Evolutionary conservation across 2,888 invertebrate species (phyloP), one percentile per base, ranked within the genome.

Genomic region (Drosophila mulleri): DNA sequence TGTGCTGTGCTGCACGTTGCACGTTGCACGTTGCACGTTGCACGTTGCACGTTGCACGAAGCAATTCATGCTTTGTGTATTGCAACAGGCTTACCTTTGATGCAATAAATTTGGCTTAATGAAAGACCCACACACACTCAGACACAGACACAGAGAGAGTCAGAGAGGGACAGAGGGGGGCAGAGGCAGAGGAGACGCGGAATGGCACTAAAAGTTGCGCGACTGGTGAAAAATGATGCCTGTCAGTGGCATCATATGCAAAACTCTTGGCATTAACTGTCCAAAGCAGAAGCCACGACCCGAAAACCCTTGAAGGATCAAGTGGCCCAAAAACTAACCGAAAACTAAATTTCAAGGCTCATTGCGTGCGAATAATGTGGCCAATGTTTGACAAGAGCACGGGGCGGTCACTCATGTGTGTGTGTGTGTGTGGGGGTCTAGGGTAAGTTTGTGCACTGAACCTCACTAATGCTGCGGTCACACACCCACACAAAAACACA

Each of bases 331-430:
- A 86, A 86, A 83, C 88, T 89, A 88, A 78, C 82, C 88, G 72
- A 86, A 89, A 85, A 86, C 88, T 89, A 88, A 86, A 86, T 86
- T 86, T 86, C 90, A 86, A 86, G 86, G 90, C 86, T 86, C 86
- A 86, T 86, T 86, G 86, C 83, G 81, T 89, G 88, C 86, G 81
- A 85, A 86, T 89, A 86, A 89, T 89, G 88, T 89, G 86, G 84
- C 84, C 84, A 87, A 74, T 73, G 58, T 54, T 69, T 54, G 80
- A 80, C 45, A 41, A 60, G 29, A 32, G 23, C 26, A 37, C 44
- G 26, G 20, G 20, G 14, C 59, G 54, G 72, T 60, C 74, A 72
- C 67, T 71, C 70, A 70, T 65, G 57, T 75, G 62, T n/a, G n/a
- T 41, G 39, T 39, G 16, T n/a, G 39, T 39, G 14, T 16, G 16